Base-by-base conservation (phyloP, 1,140 invertebrate species). In the Drosophila saltans region DNA sequence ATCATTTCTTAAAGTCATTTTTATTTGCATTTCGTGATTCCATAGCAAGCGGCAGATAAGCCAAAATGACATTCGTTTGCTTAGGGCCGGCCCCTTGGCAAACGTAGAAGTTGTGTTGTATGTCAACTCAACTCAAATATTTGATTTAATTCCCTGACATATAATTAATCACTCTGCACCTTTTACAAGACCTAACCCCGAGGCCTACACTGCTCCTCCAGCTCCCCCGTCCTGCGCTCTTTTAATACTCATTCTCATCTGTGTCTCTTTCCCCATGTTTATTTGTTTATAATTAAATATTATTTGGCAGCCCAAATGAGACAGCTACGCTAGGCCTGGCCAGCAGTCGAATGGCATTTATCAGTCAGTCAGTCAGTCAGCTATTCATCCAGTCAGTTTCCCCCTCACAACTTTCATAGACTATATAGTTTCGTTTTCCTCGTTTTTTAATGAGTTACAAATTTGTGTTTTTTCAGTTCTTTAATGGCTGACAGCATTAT, bases 221-320 rank as follows among this genome's bases (percentile, higher is more conserved):
- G 16, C 4, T 45, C 16, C 21, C 9, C 21, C 10, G 8, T 11
- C 10, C 39, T 21, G 5, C 21, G 21, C 43, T 48, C 0, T 5
- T 36, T 10, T 33, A 62, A 64, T 52, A 40, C 63, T 7, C 16
- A 30, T 39, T 30, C 24, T 39, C 69, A 57, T 39, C 6, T 36
- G 33, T 36, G 33, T 43, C 39, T 11, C 59, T 10, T 73, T 55
- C 57, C 43, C 69, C 73, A 69, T 78, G 84, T 84, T 88, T 88
- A 88, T 88, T 88, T 88, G 84, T 88, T 88, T 88, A 88, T 89
- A 88, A 88, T 88, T 88, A 88, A 88, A 88, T 88, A 88, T 88
- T 89, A 88, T 88, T 88, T 88, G 84, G 84, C 84, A 84, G 84
- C 65, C 80, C 78, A 88, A 88, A 88, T 88, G 84, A 88, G 84